phyloP scores from a whole-genome alignment of 2,888 invertebrate species.

The Seira musarum region DNA sequence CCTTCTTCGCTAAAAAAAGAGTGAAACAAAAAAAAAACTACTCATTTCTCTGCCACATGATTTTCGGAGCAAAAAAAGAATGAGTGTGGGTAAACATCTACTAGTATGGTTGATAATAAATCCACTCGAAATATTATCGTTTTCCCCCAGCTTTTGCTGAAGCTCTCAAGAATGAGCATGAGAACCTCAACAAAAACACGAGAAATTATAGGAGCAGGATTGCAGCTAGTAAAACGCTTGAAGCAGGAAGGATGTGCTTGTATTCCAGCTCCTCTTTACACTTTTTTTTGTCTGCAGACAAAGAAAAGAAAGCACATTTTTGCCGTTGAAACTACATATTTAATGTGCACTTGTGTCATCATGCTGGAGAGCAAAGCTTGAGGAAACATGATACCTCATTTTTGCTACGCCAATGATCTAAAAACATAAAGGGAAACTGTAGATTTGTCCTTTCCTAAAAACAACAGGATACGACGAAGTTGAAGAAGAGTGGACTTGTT shows the following conservation, averaged over 20 bases:
- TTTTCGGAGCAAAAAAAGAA: background rate
- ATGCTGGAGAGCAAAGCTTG: background rate
- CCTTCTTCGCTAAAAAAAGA: slow-evolving; percentile 13
- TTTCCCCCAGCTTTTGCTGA: background rate
- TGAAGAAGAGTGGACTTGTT: background rate
- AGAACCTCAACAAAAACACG: background rate
- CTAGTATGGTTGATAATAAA: slow-evolving; percentile 1
- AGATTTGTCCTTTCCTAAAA: background rate
- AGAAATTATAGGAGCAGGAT: too few relatives aligned
- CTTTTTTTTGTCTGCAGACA: background rate
- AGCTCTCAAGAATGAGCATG: background rate
- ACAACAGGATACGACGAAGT: slow-evolving; percentile 8
- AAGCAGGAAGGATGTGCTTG: background rate
- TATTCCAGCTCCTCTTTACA: background rate
- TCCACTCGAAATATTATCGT: background rate
- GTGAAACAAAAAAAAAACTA: slow-evolving; percentile 22
- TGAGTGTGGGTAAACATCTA: background rate
- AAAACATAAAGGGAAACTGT: background rate
- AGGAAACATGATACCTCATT: background rate
- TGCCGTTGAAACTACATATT: background rate
- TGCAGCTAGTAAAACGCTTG: too few relatives aligned
- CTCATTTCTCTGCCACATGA: slow-evolving; percentile 23
- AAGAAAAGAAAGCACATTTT: slow-evolving; percentile 10
- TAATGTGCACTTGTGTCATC: slow-evolving; percentile 1
- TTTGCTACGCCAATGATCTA: background rate